Conservation (phyloP, 2,888 invertebrate genomes). For the Xestobium rufovillosum region DNA sequence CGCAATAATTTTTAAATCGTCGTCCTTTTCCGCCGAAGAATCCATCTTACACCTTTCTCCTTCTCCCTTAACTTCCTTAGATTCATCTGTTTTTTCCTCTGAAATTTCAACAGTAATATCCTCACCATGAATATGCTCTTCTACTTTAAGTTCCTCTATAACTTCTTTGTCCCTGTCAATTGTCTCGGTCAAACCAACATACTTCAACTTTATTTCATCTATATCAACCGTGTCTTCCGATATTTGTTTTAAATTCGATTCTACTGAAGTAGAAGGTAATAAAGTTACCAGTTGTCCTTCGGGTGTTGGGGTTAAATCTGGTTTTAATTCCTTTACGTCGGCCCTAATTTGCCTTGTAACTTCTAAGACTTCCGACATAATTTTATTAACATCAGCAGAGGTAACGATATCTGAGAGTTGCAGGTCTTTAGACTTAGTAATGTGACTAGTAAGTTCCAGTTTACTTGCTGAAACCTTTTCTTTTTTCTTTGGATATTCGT, state of each 20-base stretch:
- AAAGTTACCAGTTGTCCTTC: constrained; percentile 40
- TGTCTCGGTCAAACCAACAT: too few relatives aligned
- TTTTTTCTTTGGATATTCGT: too few relatives aligned
- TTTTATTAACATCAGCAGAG: constrained; percentile 35
- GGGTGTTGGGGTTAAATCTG: constrained; percentile 48
- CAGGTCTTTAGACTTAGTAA: constrained; percentile 2
- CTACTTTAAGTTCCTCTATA: constrained; percentile 4
- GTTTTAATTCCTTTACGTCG: constrained; percentile 45
- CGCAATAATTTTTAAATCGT: not conserved
- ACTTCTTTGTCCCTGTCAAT: too few relatives aligned
- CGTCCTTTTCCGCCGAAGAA: not conserved
- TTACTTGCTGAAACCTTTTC: too few relatives aligned
- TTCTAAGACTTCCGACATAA: constrained; percentile 45
- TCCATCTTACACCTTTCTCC: not conserved
- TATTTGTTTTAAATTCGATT: not conserved
- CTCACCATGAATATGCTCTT: constrained; percentile 6
- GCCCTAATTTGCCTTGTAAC: constrained; percentile 45
- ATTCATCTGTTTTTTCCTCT: constrained; percentile 4
- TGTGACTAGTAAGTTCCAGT: not conserved
- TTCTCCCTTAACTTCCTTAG: constrained; percentile 8
- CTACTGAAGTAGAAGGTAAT: constrained; percentile 27
- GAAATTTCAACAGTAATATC: not conserved
- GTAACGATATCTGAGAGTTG: too few relatives aligned
- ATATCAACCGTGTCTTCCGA: constrained; percentile 27
- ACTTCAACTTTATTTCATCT: constrained; percentile 22